Conservation (phyloP, 2,797 vertebrate species). For the Cirrhinus mrigala region DNA sequence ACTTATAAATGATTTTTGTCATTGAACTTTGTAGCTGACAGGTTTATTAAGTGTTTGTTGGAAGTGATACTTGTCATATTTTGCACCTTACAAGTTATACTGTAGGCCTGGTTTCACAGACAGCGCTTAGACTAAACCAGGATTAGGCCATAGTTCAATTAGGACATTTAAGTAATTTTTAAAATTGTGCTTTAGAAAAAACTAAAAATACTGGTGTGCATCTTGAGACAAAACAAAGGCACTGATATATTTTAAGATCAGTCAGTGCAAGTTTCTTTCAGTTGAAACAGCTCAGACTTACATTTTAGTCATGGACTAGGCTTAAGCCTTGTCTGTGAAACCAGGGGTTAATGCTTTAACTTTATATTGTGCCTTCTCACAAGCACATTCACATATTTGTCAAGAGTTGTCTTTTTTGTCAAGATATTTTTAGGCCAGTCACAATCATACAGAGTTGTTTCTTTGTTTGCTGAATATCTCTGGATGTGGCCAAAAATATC, state of each 20-base stretch:
- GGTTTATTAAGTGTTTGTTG: background rate
- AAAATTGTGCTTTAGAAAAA: too few species aligned
- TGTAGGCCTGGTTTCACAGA: too few species aligned
- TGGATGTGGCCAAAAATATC: background rate
- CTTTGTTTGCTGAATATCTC: background rate
- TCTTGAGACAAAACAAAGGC: too few species aligned
- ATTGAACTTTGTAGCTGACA: conserved; percentile 5
- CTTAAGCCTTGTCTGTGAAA: too few species aligned
- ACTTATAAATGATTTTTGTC: background rate
- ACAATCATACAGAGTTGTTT: background rate
- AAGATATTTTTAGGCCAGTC: conserved; percentile 8
- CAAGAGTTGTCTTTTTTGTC: background rate
- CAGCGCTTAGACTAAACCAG: too few species aligned
- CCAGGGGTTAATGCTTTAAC: background rate
- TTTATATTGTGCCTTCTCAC: background rate
- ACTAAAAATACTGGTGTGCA: too few species aligned
- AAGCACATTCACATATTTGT: background rate
- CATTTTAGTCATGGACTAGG: too few species aligned
- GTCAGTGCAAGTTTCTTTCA: too few species aligned
- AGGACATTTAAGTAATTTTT: too few species aligned
- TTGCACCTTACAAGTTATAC: background rate
- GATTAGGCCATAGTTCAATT: too few species aligned
- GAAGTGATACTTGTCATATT: background rate
- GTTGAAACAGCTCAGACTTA: too few species aligned
- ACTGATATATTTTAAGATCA: too few species aligned